Evolutionary conservation across 1,140 invertebrate species (phyloP).

Genomic region (Nomia melanderi): DNA sequence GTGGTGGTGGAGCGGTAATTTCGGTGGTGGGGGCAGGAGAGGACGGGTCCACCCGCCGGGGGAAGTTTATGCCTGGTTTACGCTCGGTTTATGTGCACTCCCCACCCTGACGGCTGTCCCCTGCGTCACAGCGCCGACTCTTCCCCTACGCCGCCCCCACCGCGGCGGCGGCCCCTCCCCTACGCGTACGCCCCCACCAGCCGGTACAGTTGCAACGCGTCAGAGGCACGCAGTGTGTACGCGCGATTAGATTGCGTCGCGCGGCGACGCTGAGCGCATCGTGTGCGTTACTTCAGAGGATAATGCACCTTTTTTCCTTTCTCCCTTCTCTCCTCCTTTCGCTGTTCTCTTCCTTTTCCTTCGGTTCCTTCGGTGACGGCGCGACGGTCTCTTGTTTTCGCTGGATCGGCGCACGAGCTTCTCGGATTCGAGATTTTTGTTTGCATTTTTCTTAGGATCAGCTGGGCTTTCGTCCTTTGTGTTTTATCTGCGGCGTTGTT

Average conservation of each 20-base stretch:
- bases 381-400: no score
- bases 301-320: background rate
- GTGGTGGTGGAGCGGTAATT: constrained; percentile 17
- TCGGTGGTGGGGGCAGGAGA: background rate
- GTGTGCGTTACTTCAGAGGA: background rate
- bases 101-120: background rate
- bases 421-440: no score
- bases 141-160: background rate
- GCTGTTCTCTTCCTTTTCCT: background rate
- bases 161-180: background rate
- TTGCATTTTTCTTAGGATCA: no score
- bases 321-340: background rate
- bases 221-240: constrained; percentile 36
- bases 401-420: no score
- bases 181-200: background rate
- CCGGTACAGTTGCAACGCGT: constrained; percentile 38
- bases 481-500: no score
- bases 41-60: constrained; percentile 29
- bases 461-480: no score
- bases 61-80: constrained; percentile 69
- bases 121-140: constrained; percentile 53
- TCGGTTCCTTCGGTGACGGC: no score
- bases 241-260: constrained; percentile 65
- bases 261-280: constrained; percentile 44
- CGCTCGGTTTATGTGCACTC: constrained; percentile 55